These are phyloP conservation scores for Dicyema japonicum DNA, from an alignment of 1,140 invertebrate species.

Conservation along the genomic window DNA sequence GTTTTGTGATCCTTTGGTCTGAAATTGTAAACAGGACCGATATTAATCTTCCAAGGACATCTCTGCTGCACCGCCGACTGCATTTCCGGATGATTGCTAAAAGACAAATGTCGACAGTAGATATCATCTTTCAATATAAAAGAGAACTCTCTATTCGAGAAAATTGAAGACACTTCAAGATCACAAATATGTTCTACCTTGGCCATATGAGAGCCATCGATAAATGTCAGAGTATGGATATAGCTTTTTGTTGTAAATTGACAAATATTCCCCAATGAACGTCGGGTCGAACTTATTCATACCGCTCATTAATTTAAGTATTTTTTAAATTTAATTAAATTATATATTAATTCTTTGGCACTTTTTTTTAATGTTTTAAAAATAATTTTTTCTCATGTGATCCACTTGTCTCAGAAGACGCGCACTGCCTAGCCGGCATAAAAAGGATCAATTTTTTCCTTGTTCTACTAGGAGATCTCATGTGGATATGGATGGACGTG, in stretches of 20 bases:
- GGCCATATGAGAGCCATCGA: constrained; percentile 53
- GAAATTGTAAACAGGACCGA: constrained; percentile 52
- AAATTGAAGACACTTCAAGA: constrained; percentile 9
- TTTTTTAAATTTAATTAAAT: too few species aligned
- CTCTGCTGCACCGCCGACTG: constrained; percentile 39
- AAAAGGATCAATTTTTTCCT: too few species aligned
- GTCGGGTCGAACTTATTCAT: too few species aligned
- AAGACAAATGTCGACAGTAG: constrained; percentile 62
- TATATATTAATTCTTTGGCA: too few species aligned
- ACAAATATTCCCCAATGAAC: too few species aligned
- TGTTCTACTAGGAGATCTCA: too few species aligned
- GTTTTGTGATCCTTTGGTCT: constrained; percentile 28
- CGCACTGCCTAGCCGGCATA: too few species aligned
- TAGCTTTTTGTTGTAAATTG: constrained; percentile 48
- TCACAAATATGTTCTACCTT: constrained; percentile 23
- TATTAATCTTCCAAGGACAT: constrained; percentile 65
- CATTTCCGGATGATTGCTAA: constrained; percentile 40
- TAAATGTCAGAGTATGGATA: constrained; percentile 53
- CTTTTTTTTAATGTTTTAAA: too few species aligned
- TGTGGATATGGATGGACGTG: too few species aligned
- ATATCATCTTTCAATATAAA: constrained; percentile 71
- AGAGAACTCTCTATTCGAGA: constrained; percentile 58
- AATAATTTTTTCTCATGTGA: too few species aligned
- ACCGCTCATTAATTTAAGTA: too few species aligned
- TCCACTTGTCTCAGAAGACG: too few species aligned